These are phyloP conservation scores for Idaea dimidiata DNA, from an alignment of 2,888 invertebrate genomes.

Conservation along the genomic window DNA sequence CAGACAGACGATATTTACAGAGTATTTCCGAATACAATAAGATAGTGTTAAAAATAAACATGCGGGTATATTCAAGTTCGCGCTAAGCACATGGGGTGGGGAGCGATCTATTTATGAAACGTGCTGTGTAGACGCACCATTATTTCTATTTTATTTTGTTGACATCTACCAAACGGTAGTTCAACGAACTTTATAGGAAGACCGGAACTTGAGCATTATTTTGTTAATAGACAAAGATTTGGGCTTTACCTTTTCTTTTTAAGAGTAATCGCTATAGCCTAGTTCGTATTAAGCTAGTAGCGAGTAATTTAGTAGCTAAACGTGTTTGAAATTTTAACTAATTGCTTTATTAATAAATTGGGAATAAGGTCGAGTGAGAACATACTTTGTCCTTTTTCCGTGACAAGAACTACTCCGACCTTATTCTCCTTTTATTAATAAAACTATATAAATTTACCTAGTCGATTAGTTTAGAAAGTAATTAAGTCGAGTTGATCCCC, in stretches of 20 bases:
- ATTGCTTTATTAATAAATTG: too few species aligned
- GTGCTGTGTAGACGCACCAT: conserved; percentile 50
- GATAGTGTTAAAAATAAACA: conserved; percentile 70
- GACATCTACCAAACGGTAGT: conserved; percentile 49
- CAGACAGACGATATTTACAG: conserved; percentile 39
- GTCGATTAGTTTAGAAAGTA: too few species aligned
- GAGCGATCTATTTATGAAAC: conserved; percentile 67
- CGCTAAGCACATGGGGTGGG: conserved; percentile 67
- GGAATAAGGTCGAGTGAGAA: too few species aligned
- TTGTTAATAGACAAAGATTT: conserved; percentile 10
- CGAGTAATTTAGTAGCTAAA: too few species aligned
- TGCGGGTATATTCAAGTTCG: conserved; percentile 73
- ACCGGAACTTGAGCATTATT: conserved; percentile 29
- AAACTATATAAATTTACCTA: too few species aligned
- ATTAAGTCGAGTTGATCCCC: too few species aligned
- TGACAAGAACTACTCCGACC: too few species aligned
- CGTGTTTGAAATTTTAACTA: too few species aligned
- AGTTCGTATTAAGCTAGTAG: too few species aligned
- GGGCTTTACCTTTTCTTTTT: background rate
- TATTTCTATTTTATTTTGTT: conserved; percentile 67
- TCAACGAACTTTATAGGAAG: conserved; percentile 28
- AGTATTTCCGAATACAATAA: conserved; percentile 69
- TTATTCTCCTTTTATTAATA: too few species aligned
- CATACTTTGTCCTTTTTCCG: too few species aligned
- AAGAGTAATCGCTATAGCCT: too few species aligned